Evolutionary conservation across 2,888 invertebrate species (phyloP), one percentile per base, ranked within the genome.

Genomic region (Zaprionus lineosus): DNA sequence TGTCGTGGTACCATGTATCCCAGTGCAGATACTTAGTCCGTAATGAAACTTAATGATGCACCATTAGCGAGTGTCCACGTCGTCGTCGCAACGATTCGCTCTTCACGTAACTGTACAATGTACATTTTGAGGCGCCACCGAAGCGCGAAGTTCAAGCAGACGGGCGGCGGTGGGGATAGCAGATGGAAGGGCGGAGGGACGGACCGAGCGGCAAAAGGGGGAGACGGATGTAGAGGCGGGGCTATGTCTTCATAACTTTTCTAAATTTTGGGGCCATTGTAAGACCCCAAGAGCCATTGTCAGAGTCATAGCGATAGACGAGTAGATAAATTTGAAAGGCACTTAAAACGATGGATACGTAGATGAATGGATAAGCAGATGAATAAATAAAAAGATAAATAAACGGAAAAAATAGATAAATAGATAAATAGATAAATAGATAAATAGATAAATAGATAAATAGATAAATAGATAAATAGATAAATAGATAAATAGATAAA

Each of bases 21-120:
- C 19, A 14, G 6, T 37, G 29, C 41, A 33, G 34, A 21, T 14
- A 37, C 31, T 68, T 53, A 37, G 66, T 24, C 57, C 52, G 40
- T 79, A 84, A 85, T 85, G 79, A 77, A 79, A 72, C 79, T 78
- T 84, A 84, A 86, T 84, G 81, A 86, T 72, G 69, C 47, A 56
- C 66, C 71, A 84, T 84, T 84, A 84, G 79, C 60, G 66, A 48
- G 58, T 64, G 74, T n/a, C n/a, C n/a, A n/a, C n/a, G n/a, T n/a
- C n/a, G n/a, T 60, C 67, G 61, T 43, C 56, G 19, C 24, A 16
- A 15, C 52, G 43, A 28, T 34, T 36, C 41, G 33, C 36, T 53
- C 47, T 34, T 50, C 70, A 52, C 47, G 55, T 59, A 83, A 74
- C 74, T 68, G 79, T 76, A 50, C 76, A 71, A 36, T 36, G 61